A percentile compares a stretch with the other conserved stretches of the same genome.
phyloP scores from a whole-genome alignment of 2,888 invertebrate species.

The Sphinx pinastri region DNA sequence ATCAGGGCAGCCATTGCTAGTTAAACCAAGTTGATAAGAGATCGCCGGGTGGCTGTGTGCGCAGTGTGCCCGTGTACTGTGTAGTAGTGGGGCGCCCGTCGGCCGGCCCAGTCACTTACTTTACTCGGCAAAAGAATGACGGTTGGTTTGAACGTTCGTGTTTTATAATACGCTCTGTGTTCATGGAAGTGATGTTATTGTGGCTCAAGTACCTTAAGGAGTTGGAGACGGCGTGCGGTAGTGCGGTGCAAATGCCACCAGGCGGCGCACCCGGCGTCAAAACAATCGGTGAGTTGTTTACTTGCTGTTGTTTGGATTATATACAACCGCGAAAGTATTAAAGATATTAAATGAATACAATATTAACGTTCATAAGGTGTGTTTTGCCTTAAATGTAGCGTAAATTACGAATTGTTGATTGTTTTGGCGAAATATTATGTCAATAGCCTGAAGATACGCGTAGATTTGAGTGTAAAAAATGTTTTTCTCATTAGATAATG shows the following conservation, averaged over 20 bases:
- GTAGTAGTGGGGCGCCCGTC: constrained; percentile 67
- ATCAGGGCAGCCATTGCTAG: constrained; percentile 83
- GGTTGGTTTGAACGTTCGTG: constrained; percentile 46
- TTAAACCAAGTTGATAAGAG: constrained; percentile 81
- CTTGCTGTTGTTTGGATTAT: constrained; percentile 39
- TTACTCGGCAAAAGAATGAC: constrained; percentile 82
- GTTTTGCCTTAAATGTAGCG: no score
- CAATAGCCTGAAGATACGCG: no score
- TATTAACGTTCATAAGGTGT: no score
- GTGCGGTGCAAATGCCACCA: constrained; percentile 62
- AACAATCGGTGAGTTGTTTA: constrained; percentile 76
- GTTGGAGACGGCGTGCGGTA: constrained; percentile 73
- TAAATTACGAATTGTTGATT: no score
- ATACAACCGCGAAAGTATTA: background rate
- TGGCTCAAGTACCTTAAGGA: constrained; percentile 79
- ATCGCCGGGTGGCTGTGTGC: constrained; percentile 61
- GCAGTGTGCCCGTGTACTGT: constrained; percentile 39
- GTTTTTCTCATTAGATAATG: no score
- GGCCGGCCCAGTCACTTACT: constrained; percentile 78
- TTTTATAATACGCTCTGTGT: constrained; percentile 18
- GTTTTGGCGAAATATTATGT: no score
- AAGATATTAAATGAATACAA: no score
- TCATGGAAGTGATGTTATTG: constrained; percentile 72
- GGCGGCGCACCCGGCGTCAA: constrained; percentile 74
- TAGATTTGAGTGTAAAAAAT: no score